Percentiles rank a stretch among this genome's conserved stretches.
phyloP scores from a whole-genome alignment of 2,888 invertebrate genomes.

The Camponotus fellah region DNA sequence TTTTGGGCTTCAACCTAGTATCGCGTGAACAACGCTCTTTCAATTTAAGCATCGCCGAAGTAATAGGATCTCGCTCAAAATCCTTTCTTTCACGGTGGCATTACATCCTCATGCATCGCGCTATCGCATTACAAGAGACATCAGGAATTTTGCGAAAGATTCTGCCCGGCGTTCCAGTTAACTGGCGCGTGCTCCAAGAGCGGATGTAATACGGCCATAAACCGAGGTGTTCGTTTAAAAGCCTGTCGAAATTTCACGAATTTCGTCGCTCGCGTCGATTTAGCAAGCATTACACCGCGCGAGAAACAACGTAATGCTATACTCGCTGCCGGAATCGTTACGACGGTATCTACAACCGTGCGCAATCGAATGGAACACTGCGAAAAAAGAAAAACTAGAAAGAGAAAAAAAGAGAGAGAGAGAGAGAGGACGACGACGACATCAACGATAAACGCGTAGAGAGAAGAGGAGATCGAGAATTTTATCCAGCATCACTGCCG shows the following conservation, averaged over 20 bases:
- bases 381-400: background rate
- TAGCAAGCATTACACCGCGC: conserved; percentile 14
- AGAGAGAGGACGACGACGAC: background rate
- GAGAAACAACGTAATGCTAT: conserved; percentile 24
- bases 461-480: background rate
- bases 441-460: background rate
- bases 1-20: conserved; percentile 35
- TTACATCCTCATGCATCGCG: conserved; percentile 36
- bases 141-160: conserved; percentile 63
- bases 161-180: conserved; percentile 45
- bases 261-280: conserved; percentile 50
- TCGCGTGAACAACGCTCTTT: conserved; percentile 50
- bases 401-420: background rate
- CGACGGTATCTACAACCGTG: conserved; percentile 6
- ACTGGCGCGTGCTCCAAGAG: conserved; percentile 27
- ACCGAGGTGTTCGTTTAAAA: conserved; percentile 44
- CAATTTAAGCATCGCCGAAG: conserved; percentile 50
- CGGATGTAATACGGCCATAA: conserved; percentile 48
- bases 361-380: conserved; percentile 24
- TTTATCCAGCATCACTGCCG: background rate
- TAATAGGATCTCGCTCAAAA: conserved; percentile 65
- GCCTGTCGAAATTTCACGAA: conserved; percentile 51
- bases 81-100: conserved; percentile 57
- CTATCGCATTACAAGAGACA: conserved; percentile 65
- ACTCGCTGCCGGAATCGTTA: background rate